A percentile compares a stretch with the other conserved stretches of the same genome.
These are phyloP conservation scores for Melanostigma gelatinosum DNA, from an alignment of 2,113 vertebrate genomes.

Conservation along the genomic window DNA sequence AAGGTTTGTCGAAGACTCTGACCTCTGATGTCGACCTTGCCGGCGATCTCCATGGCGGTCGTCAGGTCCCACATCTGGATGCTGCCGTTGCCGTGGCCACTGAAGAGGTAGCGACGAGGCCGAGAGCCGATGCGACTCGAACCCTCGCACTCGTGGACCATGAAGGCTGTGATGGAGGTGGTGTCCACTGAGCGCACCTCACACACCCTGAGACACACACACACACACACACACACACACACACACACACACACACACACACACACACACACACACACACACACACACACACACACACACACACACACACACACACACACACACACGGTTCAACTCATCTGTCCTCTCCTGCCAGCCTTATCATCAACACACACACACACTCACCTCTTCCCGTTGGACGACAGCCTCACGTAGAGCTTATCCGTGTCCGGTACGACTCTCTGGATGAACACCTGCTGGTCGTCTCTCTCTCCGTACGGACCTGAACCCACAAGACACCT, in stretches of 20 bases:
- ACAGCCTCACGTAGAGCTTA: conserved; percentile 90
- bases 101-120: conserved; percentile 89
- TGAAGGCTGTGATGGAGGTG: conserved; percentile 88
- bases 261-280: conserved; percentile 85
- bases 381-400: conserved; percentile 93
- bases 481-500: conserved; percentile 73
- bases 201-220: conserved; percentile 87
- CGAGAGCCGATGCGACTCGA: conserved; percentile 90
- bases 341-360: too few species aligned
- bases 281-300: conserved; percentile 83
- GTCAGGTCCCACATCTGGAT: conserved; percentile 96
- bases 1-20: neutral
- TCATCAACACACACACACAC: conserved; percentile 84
- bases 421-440: conserved; percentile 90
- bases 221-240: conserved; percentile 69
- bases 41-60: conserved; percentile 89
- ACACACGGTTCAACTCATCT: conserved; percentile 59
- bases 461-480: conserved; percentile 90
- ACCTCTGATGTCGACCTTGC: conserved; percentile 85
- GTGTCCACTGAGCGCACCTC: conserved; percentile 89
- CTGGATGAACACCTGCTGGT: conserved; percentile 94
- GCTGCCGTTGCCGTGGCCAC: conserved; percentile 91
- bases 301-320: conserved; percentile 85
- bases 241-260: conserved; percentile 85
- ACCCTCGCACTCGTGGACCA: conserved; percentile 92